phyloP scores from a whole-genome alignment of 2,797 vertebrate species.

The Cyprinella venusta region DNA sequence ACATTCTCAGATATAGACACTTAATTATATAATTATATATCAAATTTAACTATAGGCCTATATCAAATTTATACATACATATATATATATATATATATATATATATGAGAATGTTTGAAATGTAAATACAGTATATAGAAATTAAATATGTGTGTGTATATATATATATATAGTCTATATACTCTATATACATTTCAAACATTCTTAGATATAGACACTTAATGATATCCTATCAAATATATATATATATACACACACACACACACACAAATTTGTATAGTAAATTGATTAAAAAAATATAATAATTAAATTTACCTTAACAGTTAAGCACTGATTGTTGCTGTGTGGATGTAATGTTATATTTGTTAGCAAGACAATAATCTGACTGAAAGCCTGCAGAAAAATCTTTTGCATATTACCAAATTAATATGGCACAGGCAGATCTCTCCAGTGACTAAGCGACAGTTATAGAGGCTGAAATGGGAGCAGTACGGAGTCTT shows the following conservation, averaged over 20 bases:
- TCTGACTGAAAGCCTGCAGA: background rate
- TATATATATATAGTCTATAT: too few relatives aligned
- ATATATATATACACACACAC: background rate
- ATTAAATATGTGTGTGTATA: too few relatives aligned
- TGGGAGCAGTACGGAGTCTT: conserved; percentile 12
- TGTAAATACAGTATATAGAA: too few relatives aligned
- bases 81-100: too few relatives aligned
- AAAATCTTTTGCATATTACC: background rate
- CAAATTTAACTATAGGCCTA: too few relatives aligned
- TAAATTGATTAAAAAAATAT: background rate
- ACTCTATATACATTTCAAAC: too few relatives aligned
- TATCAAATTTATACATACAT: background rate
- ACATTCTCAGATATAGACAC: too few relatives aligned
- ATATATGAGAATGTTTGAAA: too few relatives aligned
- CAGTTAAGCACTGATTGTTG: background rate
- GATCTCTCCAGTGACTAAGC: conserved; percentile 23
- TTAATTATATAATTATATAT: too few relatives aligned
- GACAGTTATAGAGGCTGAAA: conserved; percentile 37
- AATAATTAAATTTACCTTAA: background rate
- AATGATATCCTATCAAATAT: too few relatives aligned
- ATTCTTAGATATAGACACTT: too few relatives aligned
- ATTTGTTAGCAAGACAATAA: background rate
- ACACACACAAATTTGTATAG: background rate
- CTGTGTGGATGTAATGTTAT: background rate
- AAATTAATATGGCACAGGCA: conserved; percentile 3